phyloP scores from a whole-genome alignment of 2,113 vertebrate species.

The Mystacornis crossleyi region DNA sequence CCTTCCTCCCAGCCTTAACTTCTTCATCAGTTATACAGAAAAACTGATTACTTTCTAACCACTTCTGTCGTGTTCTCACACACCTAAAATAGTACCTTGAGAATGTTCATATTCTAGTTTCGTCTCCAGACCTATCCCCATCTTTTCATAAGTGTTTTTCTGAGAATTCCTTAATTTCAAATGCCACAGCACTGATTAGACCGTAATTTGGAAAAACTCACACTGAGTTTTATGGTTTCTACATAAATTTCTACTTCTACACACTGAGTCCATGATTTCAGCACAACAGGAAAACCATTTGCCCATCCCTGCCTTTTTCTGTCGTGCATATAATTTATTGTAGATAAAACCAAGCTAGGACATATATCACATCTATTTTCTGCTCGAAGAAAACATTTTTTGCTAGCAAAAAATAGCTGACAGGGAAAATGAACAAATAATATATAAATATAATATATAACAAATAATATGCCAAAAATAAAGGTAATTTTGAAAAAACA shows the following conservation, averaged over 20 bases:
- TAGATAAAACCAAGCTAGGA: not conserved
- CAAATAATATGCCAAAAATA: not conserved
- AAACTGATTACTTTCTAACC: not conserved
- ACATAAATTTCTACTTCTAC: not conserved
- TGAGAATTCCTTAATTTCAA: not conserved
- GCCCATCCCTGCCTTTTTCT: not conserved
- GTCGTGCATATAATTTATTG: not conserved
- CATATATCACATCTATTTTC: not conserved
- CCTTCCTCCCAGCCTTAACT: not conserved
- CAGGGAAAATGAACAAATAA: not conserved
- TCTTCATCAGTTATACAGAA: not conserved
- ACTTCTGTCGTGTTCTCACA: not conserved
- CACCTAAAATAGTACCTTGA: accelerated
- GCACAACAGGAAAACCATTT: not conserved
- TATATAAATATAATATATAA: too few relatives aligned
- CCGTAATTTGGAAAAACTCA: not conserved
- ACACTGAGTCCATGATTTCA: not conserved
- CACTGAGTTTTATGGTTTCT: not conserved
- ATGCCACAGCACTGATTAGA: not conserved
- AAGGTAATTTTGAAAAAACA: not conserved
- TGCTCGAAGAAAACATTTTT: not conserved
- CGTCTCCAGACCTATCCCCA: not conserved
- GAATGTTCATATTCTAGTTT: not conserved
- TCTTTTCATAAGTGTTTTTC: not conserved
- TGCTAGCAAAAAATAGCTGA: not conserved